Evolutionary conservation across 2,113 vertebrate species (phyloP).

Genomic region (Limnothrissa miodon): DNA sequence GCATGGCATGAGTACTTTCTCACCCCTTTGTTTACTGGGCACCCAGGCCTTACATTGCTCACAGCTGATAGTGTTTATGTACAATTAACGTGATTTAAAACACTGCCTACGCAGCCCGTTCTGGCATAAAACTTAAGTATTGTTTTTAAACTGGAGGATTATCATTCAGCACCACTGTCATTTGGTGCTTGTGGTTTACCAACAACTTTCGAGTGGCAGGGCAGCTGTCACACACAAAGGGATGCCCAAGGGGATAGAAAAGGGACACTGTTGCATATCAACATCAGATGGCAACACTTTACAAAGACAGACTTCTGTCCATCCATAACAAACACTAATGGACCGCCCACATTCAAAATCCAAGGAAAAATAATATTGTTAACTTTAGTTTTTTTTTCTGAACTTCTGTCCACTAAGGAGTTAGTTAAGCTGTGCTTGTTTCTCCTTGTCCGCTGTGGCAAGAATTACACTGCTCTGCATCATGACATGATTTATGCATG

Average conservation of each 20-base stretch:
- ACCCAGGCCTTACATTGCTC: slow-evolving; percentile 45
- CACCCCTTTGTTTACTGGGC: slow-evolving; percentile 48
- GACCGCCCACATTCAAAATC: background rate
- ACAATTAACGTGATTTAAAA: slow-evolving; percentile 67
- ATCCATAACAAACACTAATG: background rate
- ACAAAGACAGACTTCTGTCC: background rate
- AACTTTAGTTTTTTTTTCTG: background rate
- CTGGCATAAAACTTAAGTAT: slow-evolving; percentile 60
- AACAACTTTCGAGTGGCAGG: background rate
- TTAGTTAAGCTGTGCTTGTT: background rate
- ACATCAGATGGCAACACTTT: background rate
- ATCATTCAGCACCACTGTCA: slow-evolving; percentile 61
- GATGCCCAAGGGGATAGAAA: background rate
- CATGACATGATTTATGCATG: background rate
- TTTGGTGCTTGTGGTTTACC: slow-evolving; percentile 16
- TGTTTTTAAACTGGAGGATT: slow-evolving; percentile 57
- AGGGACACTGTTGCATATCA: background rate
- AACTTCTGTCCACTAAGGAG: background rate
- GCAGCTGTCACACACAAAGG: background rate
- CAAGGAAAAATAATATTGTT: background rate
- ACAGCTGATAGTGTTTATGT: slow-evolving; percentile 66
- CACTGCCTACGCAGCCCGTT: slow-evolving; percentile 47
- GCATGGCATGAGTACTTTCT: slow-evolving; percentile 29
- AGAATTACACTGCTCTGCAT: background rate
- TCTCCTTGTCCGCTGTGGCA: background rate